Evolutionary conservation across 1,140 invertebrate species (phyloP).

Genomic region (Phthorimaea operculella): DNA sequence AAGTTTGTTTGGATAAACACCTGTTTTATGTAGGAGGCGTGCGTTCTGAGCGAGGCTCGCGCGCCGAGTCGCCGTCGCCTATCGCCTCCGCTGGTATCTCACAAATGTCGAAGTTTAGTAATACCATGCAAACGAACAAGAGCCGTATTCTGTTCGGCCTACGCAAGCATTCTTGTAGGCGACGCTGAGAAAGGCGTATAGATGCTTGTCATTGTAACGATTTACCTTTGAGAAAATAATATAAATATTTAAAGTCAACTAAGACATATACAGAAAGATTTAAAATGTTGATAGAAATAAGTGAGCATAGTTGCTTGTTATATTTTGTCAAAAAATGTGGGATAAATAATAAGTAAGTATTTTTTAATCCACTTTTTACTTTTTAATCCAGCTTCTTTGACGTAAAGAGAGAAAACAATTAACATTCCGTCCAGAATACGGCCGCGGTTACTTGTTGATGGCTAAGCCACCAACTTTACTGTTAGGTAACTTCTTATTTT

Average conservation of each 20-base stretch:
- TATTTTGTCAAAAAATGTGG: no score
- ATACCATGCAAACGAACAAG: slow-evolving; percentile 29
- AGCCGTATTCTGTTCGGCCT: slow-evolving; percentile 1
- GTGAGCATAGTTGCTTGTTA: no score
- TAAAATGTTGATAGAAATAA: no score
- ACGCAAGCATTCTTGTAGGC: slow-evolving; percentile 4
- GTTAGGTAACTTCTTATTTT: slow-evolving; percentile 37
- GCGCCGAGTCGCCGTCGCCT: slow-evolving; percentile 46
- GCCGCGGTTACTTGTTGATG: slow-evolving; percentile 30
- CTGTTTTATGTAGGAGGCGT: slow-evolving; percentile 23
- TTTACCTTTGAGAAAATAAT: no score
- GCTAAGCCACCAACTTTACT: slow-evolving; percentile 45
- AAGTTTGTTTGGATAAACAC: slow-evolving; percentile 9
- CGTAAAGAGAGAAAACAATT: neutral
- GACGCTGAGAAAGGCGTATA: neutral
- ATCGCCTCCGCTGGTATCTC: slow-evolving; percentile 31
- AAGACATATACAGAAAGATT: no score
- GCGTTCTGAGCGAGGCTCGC: slow-evolving; percentile 32
- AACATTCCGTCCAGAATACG: neutral
- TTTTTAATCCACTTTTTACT: no score
- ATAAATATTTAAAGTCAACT: no score
- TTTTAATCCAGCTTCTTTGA: no score
- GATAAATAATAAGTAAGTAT: no score
- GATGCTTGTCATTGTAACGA: neutral
- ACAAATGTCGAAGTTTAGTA: slow-evolving; percentile 44